Conservation (phyloP, 2,797 vertebrate genomes). For the Phrynocephalus guinanensis region DNA sequence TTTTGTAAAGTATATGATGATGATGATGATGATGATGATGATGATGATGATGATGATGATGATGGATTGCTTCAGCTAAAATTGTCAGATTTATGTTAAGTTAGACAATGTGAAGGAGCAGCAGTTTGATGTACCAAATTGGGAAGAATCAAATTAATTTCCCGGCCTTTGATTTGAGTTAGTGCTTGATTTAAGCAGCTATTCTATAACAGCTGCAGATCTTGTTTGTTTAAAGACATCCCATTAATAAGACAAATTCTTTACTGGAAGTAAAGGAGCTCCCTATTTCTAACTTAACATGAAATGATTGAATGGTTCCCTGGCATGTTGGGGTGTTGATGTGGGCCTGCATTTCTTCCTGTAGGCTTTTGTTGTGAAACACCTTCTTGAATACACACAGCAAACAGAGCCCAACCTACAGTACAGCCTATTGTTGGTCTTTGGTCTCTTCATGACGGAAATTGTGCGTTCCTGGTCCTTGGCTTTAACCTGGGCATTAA, state of each 20-base stretch:
- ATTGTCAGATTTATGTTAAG: slow-evolving; percentile 83
- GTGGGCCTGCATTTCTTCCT: slow-evolving; percentile 84
- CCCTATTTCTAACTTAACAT: slow-evolving; percentile 85
- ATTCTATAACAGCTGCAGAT: slow-evolving; percentile 51
- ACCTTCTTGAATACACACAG: slow-evolving; percentile 91
- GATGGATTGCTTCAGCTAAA: slow-evolving; percentile 77
- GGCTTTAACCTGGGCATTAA: slow-evolving; percentile 92
- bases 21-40: slow-evolving; percentile 71
- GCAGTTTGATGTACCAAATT: slow-evolving; percentile 55
- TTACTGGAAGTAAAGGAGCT: slow-evolving; percentile 66
- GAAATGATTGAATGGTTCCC: slow-evolving; percentile 71
- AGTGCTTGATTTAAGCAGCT: slow-evolving; percentile 66
- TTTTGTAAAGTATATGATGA: slow-evolving; percentile 65
- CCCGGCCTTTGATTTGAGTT: slow-evolving; percentile 53
- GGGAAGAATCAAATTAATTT: slow-evolving; percentile 62
- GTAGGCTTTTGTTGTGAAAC: slow-evolving; percentile 94
- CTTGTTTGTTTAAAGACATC: slow-evolving; percentile 46
- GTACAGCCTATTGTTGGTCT: slow-evolving; percentile 90
- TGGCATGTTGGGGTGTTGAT: slow-evolving; percentile 74
- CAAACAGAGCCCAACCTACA: slow-evolving; percentile 83
- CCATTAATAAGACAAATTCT: slow-evolving; percentile 59
- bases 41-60: slow-evolving; percentile 71
- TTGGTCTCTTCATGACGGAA: slow-evolving; percentile 89
- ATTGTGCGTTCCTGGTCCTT: slow-evolving; percentile 93
- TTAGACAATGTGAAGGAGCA: slow-evolving; percentile 78